Base-by-base conservation (phyloP, 1,140 invertebrate genomes). In the Hypothenemus hampei region DNA sequence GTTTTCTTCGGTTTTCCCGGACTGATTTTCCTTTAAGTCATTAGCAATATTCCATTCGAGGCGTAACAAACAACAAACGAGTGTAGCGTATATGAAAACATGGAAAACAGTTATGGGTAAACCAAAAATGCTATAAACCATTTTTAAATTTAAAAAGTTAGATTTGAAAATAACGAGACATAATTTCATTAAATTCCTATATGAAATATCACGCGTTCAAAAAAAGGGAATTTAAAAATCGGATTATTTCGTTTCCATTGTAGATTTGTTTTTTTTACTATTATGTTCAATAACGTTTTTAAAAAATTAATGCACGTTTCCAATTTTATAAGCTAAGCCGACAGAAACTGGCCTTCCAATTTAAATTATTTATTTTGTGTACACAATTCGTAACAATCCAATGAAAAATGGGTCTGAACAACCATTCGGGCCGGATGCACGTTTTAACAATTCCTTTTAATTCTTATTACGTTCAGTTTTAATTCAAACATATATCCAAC, bases 291-390 rank as follows among this genome's bases (percentile, higher is more conserved):
- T 43, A 43, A 43, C 18, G 16, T 43, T 43, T 43, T 22, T 22
- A 23, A 43, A n/a, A n/a, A 43, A 23, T 21, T 22, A 43, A 46
- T 46, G 26, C 44, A 8, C 16, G 33, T 36, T 49, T 39, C 35
- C 35, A 24, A 47, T 49, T 23, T 23, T 21, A 24, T 39, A 49
- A 37, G 47, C 47, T 39, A 37, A 37, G 35, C 33, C 39, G 47
- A 39, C 36, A 49, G 47, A 23, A 22, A 39, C 47, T 37, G 33
- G 47, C 36, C 22, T 49, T 35, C 47, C 33, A 37, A 49, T 49
- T 49, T 23, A 49, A 49, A 49, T 49, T 39, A 49, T 49, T 49
- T 49, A 49, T 49, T 49, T 49, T 49, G 47, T 49, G 47, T 49
- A 49, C 47, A 37, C 22, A 49, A 37, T 49, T 49, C 36, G 47